Evolutionary conservation across 2,797 vertebrate species (phyloP).

Genomic region (Dipus sagitta): DNA sequence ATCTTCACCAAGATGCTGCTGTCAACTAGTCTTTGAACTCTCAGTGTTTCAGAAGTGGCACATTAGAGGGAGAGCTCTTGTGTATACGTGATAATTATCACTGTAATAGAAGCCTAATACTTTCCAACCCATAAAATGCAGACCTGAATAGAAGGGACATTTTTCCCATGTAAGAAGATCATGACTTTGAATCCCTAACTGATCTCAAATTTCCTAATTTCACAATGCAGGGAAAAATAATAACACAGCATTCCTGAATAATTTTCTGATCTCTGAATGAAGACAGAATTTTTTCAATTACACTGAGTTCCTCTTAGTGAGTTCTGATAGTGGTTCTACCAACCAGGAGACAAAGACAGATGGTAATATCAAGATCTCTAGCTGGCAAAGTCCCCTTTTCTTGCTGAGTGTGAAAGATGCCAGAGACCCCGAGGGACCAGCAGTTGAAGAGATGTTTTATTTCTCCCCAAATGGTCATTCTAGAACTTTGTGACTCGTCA

Average conservation of each 20-base stretch:
- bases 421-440: neutral
- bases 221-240: conserved; percentile 58
- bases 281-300: neutral
- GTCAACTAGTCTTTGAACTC: neutral
- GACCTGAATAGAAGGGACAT: conserved; percentile 49
- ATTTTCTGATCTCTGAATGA: neutral
- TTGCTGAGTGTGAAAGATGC: neutral
- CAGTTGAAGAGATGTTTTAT: neutral
- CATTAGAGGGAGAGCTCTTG: neutral
- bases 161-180: conserved; percentile 63
- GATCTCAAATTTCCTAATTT: conserved; percentile 50
- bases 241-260: neutral
- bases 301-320: neutral
- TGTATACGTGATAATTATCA: neutral
- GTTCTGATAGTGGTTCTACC: neutral
- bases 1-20: conserved; percentile 49
- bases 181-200: conserved; percentile 52
- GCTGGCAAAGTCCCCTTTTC: neutral
- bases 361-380: neutral
- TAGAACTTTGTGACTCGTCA: conserved; percentile 20
- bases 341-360: neutral
- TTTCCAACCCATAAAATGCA: conserved; percentile 19
- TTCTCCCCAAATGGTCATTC: neutral
- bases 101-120: neutral
- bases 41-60: neutral